These are phyloP conservation scores for Erebia epiphron DNA, from an alignment of 2,888 invertebrate genomes.

Conservation along the genomic window DNA sequence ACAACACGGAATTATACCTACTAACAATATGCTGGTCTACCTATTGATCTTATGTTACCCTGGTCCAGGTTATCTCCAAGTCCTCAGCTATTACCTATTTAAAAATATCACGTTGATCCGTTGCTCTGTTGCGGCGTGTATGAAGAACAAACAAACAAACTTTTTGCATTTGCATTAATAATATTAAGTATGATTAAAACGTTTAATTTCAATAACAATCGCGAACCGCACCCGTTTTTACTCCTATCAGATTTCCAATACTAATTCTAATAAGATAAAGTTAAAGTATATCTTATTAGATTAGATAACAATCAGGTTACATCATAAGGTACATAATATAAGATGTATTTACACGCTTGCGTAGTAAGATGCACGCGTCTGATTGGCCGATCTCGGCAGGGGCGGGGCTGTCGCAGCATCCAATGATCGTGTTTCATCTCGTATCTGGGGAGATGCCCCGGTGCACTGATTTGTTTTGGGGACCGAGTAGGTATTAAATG, in stretches of 20 bases:
- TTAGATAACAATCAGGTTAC: conserved; percentile 33
- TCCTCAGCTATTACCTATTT: too few relatives aligned
- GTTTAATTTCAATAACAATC: conserved; percentile 3
- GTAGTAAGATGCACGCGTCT: conserved; percentile 43
- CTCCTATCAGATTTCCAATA: conserved; percentile 1
- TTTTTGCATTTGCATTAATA: too few relatives aligned
- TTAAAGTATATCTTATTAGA: conserved; percentile 19
- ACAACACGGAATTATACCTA: too few relatives aligned
- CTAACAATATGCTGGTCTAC: too few relatives aligned
- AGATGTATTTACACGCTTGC: conserved; percentile 39
- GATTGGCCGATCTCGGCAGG: conserved; percentile 57
- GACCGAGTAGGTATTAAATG: conserved; percentile 32
- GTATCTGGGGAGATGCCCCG: conserved; percentile 39
- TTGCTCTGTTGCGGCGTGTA: too few relatives aligned
- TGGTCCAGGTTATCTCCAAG: too few relatives aligned
- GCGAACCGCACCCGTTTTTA: not conserved
- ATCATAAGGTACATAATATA: conserved; percentile 24
- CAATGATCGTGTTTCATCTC: conserved; percentile 54
- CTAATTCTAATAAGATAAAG: conserved; percentile 18
- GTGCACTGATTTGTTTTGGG: conserved; percentile 42
- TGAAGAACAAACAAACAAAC: too few relatives aligned
- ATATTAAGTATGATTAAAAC: not conserved
- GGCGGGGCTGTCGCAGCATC: conserved; percentile 65
- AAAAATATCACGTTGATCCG: too few relatives aligned
- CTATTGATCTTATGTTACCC: too few relatives aligned